phyloP scores from a whole-genome alignment of 2,113 vertebrate species.

The Pedetes capensis region DNA sequence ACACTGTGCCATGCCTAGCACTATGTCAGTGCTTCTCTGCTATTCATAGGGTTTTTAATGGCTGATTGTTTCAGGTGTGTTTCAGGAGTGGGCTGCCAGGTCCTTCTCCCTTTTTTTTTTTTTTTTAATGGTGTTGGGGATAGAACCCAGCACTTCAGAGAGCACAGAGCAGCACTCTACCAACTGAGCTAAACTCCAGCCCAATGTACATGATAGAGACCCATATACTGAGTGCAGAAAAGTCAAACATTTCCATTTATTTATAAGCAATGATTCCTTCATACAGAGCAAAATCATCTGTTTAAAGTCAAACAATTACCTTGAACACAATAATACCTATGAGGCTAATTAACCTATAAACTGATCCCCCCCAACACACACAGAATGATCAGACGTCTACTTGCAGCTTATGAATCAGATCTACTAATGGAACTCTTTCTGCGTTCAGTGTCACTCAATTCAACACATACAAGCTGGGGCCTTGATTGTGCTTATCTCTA shows the following conservation, averaged over 20 bases:
- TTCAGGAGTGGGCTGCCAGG: too few relatives aligned
- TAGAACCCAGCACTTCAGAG: too few relatives aligned
- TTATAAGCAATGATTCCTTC: not conserved
- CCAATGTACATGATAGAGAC: not conserved
- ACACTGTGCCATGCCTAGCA: too few relatives aligned
- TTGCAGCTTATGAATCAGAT: not conserved
- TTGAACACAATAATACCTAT: not conserved
- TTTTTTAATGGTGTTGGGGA: too few relatives aligned
- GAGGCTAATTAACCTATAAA: not conserved
- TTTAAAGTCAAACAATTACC: slow-evolving; percentile 20
- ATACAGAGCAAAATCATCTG: slow-evolving; percentile 3
- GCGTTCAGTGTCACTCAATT: not conserved
- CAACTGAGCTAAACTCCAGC: too few relatives aligned
- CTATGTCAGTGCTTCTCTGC: too few relatives aligned
- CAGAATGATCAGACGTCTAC: not conserved
- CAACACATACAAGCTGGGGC: not conserved
- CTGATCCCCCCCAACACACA: not conserved
- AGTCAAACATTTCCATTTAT: slow-evolving; percentile 1
- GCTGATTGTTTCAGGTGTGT: too few relatives aligned
- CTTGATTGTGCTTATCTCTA: not conserved
- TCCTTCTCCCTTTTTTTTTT: too few relatives aligned
- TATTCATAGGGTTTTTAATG: too few relatives aligned
- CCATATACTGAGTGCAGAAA: not conserved
- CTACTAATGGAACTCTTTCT: not conserved
- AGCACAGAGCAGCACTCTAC: too few relatives aligned